phyloP scores from a whole-genome alignment of 2,797 vertebrate genomes.

The Galaxias olidus region DNA sequence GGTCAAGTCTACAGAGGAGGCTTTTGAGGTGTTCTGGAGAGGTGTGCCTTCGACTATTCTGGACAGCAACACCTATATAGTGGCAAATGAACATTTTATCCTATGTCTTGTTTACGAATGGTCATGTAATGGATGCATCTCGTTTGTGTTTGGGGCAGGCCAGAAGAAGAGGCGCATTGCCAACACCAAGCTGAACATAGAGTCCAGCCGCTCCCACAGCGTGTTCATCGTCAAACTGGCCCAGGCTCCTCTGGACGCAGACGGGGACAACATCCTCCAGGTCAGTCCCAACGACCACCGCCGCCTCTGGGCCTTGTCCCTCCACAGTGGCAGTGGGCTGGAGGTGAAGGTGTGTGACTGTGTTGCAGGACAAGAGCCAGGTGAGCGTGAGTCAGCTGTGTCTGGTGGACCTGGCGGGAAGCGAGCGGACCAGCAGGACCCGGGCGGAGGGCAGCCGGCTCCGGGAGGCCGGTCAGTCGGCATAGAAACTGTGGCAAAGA shows the following conservation, averaged over 20 bases:
- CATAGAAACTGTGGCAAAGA: not conserved
- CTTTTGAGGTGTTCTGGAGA: conserved; percentile 97
- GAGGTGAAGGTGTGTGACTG: not conserved
- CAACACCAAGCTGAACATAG: conserved; percentile 91
- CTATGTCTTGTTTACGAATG: too few species aligned
- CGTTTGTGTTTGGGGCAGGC: conserved; percentile 67
- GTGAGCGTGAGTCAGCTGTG: conserved; percentile 91
- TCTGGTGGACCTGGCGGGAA: conserved; percentile 94
- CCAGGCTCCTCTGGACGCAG: conserved; percentile 92
- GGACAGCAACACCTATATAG: too few species aligned
- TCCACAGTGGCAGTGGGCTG: too few species aligned
- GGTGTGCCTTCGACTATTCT: conserved; percentile 68
- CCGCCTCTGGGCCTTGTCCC: too few species aligned
- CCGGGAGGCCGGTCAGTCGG: conserved; percentile 87
- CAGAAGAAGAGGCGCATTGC: conserved; percentile 95
- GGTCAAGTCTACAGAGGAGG: conserved; percentile 96
- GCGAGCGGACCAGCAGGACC: conserved; percentile 92
- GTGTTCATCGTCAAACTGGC: conserved; percentile 95
- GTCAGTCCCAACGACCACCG: conserved; percentile 56
- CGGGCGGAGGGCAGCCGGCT: conserved; percentile 91
- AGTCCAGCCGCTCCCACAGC: conserved; percentile 96
- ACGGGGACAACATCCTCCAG: conserved; percentile 92
- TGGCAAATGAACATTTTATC: too few species aligned
- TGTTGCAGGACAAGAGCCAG: conserved; percentile 87
- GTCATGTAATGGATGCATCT: not conserved